Conservation (phyloP, 2,888 invertebrate genomes). For the Arge pagana region DNA sequence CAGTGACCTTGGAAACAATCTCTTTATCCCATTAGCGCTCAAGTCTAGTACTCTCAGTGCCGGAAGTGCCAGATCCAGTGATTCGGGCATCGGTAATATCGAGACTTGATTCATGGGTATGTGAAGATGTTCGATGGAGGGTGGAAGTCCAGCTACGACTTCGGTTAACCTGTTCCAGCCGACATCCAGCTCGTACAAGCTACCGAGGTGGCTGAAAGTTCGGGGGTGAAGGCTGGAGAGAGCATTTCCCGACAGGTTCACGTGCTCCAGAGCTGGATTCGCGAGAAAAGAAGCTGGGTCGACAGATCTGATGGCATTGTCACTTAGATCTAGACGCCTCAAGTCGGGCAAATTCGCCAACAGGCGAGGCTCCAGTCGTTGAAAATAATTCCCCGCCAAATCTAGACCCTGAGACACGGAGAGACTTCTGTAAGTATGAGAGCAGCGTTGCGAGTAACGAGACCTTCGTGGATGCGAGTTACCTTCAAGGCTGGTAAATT, state of each 20-base stretch:
- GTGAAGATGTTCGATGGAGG: conserved; percentile 76
- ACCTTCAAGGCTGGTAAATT: conserved; percentile 79
- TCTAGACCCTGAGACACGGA: conserved; percentile 69
- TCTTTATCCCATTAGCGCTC: conserved; percentile 75
- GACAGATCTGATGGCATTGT: conserved; percentile 71
- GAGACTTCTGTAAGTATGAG: background rate
- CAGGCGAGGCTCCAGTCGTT: conserved; percentile 72
- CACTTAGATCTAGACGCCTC: conserved; percentile 76
- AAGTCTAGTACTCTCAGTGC: conserved; percentile 75
- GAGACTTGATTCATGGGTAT: conserved; percentile 74
- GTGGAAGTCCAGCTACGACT: conserved; percentile 77
- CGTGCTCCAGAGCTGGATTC: conserved; percentile 74
- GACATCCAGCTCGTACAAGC: conserved; percentile 79
- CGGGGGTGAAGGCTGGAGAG: conserved; percentile 73
- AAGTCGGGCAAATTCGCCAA: conserved; percentile 76
- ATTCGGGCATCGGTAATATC: conserved; percentile 67
- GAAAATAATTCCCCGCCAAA: conserved; percentile 71
- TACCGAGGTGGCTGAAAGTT: conserved; percentile 75
- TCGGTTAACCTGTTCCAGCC: conserved; percentile 75
- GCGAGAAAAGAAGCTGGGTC: conserved; percentile 76
- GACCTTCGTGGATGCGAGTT: conserved; percentile 1
- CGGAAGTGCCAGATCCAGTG: conserved; percentile 73
- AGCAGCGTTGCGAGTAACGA: too few species aligned
- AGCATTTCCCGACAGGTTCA: conserved; percentile 80
- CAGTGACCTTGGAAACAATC: conserved; percentile 69